These are phyloP conservation scores for Protobothrops mucrosquamatus DNA, from an alignment of 2,113 vertebrate species.

Conservation along the genomic window DNA sequence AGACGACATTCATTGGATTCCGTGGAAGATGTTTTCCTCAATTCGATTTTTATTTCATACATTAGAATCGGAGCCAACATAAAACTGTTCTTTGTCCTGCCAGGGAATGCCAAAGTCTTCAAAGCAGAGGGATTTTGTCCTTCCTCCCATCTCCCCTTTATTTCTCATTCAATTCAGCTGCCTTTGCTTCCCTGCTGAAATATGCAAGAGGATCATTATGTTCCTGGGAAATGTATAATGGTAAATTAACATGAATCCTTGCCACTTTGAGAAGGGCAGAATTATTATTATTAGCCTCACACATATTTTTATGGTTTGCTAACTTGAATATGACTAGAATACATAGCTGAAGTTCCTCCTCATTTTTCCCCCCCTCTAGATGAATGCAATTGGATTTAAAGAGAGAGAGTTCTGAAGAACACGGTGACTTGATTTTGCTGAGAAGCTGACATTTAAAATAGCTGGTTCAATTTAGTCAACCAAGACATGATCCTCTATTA, in stretches of 20 bases:
- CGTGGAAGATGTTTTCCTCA: conserved; percentile 47
- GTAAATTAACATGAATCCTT: conserved; percentile 63
- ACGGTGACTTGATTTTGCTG: not conserved
- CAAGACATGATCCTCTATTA: not conserved
- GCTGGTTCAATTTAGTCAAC: not conserved
- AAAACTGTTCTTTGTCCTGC: conserved; percentile 54
- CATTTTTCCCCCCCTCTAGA: not conserved
- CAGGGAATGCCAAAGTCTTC: conserved; percentile 42
- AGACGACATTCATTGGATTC: conserved; percentile 48
- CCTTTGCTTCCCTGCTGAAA: conserved; percentile 70
- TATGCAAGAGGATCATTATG: conserved; percentile 69
- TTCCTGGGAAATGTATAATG: conserved; percentile 60
- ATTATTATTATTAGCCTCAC: conserved; percentile 59
- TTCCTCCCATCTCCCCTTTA: not conserved
- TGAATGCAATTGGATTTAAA: conserved; percentile 42
- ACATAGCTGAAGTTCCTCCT: conserved; percentile 44
- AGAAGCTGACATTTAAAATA: not conserved
- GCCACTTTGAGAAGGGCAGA: conserved; percentile 17
- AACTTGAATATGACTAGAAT: conserved; percentile 63
- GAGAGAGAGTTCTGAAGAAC: not conserved
- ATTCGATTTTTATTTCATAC: conserved; percentile 49
- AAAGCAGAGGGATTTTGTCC: conserved; percentile 25
- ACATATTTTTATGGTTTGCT: conserved; percentile 53
- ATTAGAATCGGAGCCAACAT: conserved; percentile 64
- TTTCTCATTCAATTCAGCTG: conserved; percentile 59